Conservation (phyloP, 2,888 invertebrate genomes). For the Amorpha juglandis region DNA sequence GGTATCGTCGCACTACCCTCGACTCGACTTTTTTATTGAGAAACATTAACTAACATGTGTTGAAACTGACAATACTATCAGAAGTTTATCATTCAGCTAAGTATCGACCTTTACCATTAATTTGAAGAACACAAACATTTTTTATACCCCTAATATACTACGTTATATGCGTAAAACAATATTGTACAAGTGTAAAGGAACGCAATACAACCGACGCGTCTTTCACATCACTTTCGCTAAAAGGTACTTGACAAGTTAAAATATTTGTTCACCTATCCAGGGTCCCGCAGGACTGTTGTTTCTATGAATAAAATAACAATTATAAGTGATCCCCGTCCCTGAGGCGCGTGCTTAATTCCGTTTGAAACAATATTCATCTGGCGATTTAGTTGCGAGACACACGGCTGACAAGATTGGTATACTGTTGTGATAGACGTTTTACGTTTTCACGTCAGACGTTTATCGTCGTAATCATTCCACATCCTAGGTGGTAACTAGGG, state of each 20-base stretch:
- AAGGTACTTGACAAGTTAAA: slow-evolving; percentile 76
- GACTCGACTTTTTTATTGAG: no score
- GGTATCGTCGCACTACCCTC: no score
- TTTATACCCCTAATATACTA: no score
- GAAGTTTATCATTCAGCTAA: no score
- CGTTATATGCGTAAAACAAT: not conserved
- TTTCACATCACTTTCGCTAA: slow-evolving; percentile 55
- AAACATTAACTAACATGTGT: no score
- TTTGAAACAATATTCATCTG: slow-evolving; percentile 84
- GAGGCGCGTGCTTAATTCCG: slow-evolving; percentile 80
- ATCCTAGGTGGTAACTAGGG: no score
- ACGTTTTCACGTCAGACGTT: no score
- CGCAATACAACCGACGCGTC: slow-evolving; percentile 23
- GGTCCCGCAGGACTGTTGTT: slow-evolving; percentile 77
- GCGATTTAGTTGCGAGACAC: slow-evolving; percentile 65
- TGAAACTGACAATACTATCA: no score
- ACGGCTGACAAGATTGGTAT: slow-evolving; percentile 36
- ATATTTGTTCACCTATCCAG: slow-evolving; percentile 79
- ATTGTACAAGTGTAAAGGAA: not conserved
- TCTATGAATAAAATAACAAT: slow-evolving; percentile 86
- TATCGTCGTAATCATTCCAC: no score
- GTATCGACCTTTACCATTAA: no score
- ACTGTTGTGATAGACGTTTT: no score
- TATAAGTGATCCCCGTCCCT: slow-evolving; percentile 80
- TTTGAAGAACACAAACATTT: no score